A percentile compares a stretch with the other conserved stretches of the same genome.
Evolutionary conservation across 2,113 vertebrate species (phyloP).

Genomic region (Romanogobio albipinnatus): DNA sequence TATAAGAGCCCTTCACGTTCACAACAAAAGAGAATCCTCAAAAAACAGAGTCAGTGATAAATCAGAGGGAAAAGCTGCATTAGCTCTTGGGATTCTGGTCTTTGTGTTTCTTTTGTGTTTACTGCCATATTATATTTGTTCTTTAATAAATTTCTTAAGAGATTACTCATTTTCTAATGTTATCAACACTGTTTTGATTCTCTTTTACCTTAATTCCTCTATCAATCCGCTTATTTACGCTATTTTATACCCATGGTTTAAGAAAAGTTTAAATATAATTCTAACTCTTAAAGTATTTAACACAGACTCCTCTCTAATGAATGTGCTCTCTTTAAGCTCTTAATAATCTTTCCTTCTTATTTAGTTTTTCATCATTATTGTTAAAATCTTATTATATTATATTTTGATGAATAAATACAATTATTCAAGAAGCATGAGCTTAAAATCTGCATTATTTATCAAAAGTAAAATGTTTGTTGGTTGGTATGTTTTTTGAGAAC

Average conservation of each 20-base stretch:
- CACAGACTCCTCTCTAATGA: constrained; percentile 44
- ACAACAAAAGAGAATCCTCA: background rate
- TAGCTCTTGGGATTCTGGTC: constrained; percentile 55
- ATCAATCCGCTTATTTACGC: constrained; percentile 63
- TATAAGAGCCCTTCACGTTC: constrained; percentile 55
- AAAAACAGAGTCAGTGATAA: background rate
- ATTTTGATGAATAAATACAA: no score
- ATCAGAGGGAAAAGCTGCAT: constrained; percentile 60
- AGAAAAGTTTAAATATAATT: constrained; percentile 55
- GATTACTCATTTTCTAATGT: background rate
- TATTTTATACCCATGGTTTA: constrained; percentile 62
- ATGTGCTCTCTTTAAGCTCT: constrained; percentile 34
- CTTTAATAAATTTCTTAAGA: constrained; percentile 7
- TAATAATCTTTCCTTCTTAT: background rate
- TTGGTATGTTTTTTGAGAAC: no score
- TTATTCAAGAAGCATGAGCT: no score
- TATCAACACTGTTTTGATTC: constrained; percentile 35
- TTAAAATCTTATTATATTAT: no score
- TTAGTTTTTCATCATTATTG: no score
- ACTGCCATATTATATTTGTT: constrained; percentile 55
- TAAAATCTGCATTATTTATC: no score
- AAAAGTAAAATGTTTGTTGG: no score
- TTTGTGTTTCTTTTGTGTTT: constrained; percentile 55
- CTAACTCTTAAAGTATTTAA: constrained; percentile 56
- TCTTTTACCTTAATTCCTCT: constrained; percentile 56